phyloP scores from a whole-genome alignment of 2,113 vertebrate genomes.

The Polypterus bichir region DNA sequence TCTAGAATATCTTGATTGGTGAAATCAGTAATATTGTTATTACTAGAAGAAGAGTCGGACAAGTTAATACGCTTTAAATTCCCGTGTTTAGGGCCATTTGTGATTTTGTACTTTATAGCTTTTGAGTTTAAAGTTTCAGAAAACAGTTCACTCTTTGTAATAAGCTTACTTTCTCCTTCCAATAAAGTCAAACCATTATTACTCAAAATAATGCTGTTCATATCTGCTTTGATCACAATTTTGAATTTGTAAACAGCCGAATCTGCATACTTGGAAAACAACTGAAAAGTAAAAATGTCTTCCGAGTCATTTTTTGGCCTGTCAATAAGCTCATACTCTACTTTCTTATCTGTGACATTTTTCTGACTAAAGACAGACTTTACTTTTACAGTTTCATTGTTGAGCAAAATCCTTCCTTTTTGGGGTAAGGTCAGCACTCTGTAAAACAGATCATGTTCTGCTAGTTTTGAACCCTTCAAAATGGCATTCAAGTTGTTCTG shows the following conservation, averaged over 20 bases:
- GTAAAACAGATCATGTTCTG: slow-evolving; percentile 57
- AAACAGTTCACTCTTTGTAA: slow-evolving; percentile 63
- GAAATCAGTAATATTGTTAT: slow-evolving; percentile 53
- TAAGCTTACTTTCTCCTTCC: slow-evolving; percentile 74
- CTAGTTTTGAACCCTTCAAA: slow-evolving; percentile 37
- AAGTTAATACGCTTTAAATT: slow-evolving; percentile 55
- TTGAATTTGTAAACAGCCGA: slow-evolving; percentile 59
- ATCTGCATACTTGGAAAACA: slow-evolving; percentile 64
- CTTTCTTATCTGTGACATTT: slow-evolving; percentile 48
- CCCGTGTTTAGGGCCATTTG: slow-evolving; percentile 57
- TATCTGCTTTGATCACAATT: slow-evolving; percentile 62
- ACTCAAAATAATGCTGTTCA: slow-evolving; percentile 53
- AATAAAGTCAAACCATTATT: slow-evolving; percentile 59
- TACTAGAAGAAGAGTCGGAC: slow-evolving; percentile 49
- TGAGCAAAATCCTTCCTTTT: slow-evolving; percentile 62
- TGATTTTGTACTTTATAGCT: slow-evolving; percentile 60
- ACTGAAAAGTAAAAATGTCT: slow-evolving; percentile 66
- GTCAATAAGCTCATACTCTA: slow-evolving; percentile 58
- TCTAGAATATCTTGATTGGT: slow-evolving; percentile 57
- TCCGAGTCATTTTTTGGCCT: slow-evolving; percentile 42
- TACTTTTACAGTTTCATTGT: slow-evolving; percentile 44
- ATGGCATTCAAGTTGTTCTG: slow-evolving; percentile 53
- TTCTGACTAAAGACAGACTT: slow-evolving; percentile 68
- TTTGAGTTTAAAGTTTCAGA: slow-evolving; percentile 56
- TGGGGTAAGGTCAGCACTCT: slow-evolving; percentile 57